Evolutionary conservation across 2,113 vertebrate genomes (phyloP).

Genomic region (Oryzias melastigma): DNA sequence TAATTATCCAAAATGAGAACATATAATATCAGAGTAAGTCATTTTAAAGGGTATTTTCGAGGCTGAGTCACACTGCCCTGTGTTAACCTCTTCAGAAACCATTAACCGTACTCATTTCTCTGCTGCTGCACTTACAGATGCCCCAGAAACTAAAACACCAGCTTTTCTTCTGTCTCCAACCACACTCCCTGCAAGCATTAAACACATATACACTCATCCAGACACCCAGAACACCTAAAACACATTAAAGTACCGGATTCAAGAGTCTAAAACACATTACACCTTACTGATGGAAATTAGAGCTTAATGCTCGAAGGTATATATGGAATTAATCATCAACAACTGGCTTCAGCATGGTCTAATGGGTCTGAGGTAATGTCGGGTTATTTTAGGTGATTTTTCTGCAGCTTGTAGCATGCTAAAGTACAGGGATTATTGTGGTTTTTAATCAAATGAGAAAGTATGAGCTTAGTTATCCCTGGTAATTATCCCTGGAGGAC

Average conservation of each 20-base stretch:
- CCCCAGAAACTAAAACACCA: not conserved
- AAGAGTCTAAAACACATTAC: not conserved
- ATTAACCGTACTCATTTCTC: not conserved
- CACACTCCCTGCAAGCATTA: not conserved
- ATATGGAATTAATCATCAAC: not conserved
- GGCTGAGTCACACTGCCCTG: not conserved
- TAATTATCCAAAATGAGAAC: conserved; percentile 1
- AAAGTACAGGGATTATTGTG: too few species aligned
- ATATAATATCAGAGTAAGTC: not conserved
- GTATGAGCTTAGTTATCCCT: too few species aligned
- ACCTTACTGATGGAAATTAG: not conserved
- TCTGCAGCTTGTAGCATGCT: too few species aligned
- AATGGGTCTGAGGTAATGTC: too few species aligned
- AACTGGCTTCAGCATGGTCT: not conserved
- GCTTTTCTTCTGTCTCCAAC: not conserved
- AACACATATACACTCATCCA: conserved; percentile 6
- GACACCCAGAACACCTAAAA: not conserved
- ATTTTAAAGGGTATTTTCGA: conserved; percentile 9
- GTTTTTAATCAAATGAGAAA: too few species aligned
- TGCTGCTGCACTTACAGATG: too few species aligned
- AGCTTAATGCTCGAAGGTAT: not conserved
- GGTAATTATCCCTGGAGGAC: too few species aligned
- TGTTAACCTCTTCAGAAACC: not conserved
- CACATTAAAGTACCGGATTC: not conserved
- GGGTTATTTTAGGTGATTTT: too few species aligned